phyloP scores from a whole-genome alignment of 2,797 vertebrate species.

The Fratercula arctica region DNA sequence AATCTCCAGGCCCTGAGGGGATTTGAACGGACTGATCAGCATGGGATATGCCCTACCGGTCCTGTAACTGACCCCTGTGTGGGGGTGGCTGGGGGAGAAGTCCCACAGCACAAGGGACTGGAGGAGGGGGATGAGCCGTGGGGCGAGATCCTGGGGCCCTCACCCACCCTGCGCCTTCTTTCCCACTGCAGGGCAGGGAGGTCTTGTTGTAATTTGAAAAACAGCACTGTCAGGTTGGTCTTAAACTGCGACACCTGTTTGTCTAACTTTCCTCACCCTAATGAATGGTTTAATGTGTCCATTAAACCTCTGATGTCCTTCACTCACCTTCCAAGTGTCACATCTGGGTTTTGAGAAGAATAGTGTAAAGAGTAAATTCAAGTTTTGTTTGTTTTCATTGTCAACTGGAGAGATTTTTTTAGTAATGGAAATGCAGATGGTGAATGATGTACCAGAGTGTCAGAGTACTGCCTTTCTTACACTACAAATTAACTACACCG shows the following conservation, averaged over 20 bases:
- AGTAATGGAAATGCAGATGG: neutral
- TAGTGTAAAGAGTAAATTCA: neutral
- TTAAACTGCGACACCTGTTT: neutral
- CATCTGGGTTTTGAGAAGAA: neutral
- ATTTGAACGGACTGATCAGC: neutral
- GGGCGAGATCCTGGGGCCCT: rapidly evolving
- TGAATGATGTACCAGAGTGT: neutral
- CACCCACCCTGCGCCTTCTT: neutral
- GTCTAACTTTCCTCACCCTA: neutral
- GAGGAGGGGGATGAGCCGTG: rapidly evolving
- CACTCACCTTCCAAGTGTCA: neutral
- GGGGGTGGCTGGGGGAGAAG: no score
- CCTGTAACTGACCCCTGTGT: neutral
- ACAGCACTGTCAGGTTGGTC: neutral
- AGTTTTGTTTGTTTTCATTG: neutral
- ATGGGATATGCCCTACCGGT: no score
- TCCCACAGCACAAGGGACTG: neutral
- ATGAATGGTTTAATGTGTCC: neutral
- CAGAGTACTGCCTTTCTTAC: neutral
- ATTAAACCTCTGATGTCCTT: neutral
- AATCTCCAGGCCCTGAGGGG: rapidly evolving
- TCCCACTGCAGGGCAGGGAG: rapidly evolving
- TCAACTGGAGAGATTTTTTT: neutral
- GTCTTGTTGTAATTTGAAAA: neutral
- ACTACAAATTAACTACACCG: neutral